Conservation (phyloP, 2,888 invertebrate genomes). For the Sarcophaga rosellei region DNA sequence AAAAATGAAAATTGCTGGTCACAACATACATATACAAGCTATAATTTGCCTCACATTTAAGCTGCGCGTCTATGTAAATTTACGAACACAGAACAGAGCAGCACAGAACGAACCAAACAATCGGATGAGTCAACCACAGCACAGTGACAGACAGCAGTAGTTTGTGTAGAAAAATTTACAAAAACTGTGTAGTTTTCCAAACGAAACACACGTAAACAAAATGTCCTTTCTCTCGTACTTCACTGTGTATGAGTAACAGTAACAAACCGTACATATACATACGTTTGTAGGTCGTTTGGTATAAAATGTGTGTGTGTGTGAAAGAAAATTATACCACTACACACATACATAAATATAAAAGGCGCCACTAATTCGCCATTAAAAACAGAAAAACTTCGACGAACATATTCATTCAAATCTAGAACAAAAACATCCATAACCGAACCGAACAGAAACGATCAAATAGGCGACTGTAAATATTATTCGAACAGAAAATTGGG, state of each 20-base stretch:
- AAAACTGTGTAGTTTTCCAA: no score
- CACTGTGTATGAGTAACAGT: background rate
- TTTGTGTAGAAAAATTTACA: no score
- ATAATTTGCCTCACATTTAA: conserved; percentile 32
- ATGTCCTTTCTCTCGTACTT: conserved; percentile 15
- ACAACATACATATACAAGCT: conserved; percentile 13
- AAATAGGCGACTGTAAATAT: background rate
- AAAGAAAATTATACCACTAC: conserved; percentile 3
- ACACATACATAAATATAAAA: background rate
- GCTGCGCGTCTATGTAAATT: conserved; percentile 38
- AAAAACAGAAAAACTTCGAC: conserved; percentile 16
- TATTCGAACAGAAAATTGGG: no score
- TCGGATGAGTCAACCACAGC: conserved; percentile 51
- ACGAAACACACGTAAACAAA: conserved; percentile 12
- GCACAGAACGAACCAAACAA: conserved; percentile 32
- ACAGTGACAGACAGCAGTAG: background rate
- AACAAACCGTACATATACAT: background rate
- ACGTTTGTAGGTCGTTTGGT: no score
- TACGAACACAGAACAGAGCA: conserved; percentile 26
- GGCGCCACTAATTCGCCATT: conserved; percentile 56
- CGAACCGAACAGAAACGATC: background rate
- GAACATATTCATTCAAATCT: conserved; percentile 2
- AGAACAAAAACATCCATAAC: conserved; percentile 5
- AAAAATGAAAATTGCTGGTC: no score
- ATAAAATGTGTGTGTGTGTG: background rate